Evolutionary conservation across 2,797 vertebrate species (phyloP).

Genomic region (Neosilurus hyrtlii): DNA sequence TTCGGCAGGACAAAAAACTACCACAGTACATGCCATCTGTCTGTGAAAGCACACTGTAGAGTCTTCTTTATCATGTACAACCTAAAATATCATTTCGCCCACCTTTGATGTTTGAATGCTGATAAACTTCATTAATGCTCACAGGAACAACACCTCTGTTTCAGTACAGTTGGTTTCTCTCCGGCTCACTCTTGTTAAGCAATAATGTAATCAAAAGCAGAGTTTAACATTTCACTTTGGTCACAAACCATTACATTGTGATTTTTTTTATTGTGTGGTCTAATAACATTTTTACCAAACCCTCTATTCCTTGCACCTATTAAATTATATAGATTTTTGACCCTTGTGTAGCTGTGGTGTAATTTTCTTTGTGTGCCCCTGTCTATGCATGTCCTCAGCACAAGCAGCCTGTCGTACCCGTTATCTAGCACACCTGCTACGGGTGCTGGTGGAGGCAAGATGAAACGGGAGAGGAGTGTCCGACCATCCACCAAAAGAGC

Average conservation of each 20-base stretch:
- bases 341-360: background rate
- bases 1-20: background rate
- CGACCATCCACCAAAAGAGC: constrained; percentile 74
- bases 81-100: background rate
- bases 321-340: background rate
- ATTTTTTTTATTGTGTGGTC: background rate
- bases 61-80: background rate
- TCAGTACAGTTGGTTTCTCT: background rate
- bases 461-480: constrained; percentile 82
- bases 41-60: background rate
- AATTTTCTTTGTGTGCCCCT: background rate
- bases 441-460: constrained; percentile 83
- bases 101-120: no score
- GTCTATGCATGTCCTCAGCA: constrained; percentile 57
- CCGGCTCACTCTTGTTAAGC: background rate
- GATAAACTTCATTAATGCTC: background rate
- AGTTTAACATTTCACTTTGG: background rate
- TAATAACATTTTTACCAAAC: background rate
- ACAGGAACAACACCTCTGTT: background rate
- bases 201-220: background rate
- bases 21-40: background rate
- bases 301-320: background rate
- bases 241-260: background rate
- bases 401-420: constrained; percentile 75
- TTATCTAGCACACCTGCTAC: constrained; percentile 79